Evolutionary conservation across 1,140 invertebrate species (phyloP).

Genomic region (Hermetia illucens): DNA sequence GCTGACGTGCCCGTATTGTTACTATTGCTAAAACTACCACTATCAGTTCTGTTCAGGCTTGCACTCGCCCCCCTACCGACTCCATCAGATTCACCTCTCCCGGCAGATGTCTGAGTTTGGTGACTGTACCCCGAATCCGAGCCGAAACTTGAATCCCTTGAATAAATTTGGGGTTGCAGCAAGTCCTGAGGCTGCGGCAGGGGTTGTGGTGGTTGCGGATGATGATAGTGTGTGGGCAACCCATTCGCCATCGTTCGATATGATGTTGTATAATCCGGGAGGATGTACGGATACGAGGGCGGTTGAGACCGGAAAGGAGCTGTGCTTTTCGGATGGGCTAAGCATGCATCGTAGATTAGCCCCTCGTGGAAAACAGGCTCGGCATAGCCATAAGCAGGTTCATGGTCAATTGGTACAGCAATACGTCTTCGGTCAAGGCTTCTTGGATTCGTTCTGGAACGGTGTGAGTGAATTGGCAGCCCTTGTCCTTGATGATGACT

Average conservation of each 20-base stretch:
- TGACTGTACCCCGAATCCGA: slow-evolving; percentile 57
- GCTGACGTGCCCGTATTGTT: not conserved
- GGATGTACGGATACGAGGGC: slow-evolving; percentile 13
- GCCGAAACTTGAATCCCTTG: slow-evolving; percentile 41
- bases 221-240: slow-evolving; percentile 15
- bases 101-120: slow-evolving; percentile 40
- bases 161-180: slow-evolving; percentile 28
- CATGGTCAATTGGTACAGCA: slow-evolving; percentile 11
- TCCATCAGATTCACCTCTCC: too few species aligned
- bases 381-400: slow-evolving; percentile 24
- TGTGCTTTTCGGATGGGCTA: slow-evolving; percentile 28
- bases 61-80: too few species aligned
- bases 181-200: slow-evolving; percentile 34
- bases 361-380: slow-evolving; percentile 46
- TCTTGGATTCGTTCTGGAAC: slow-evolving; percentile 34
- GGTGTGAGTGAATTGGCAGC: slow-evolving; percentile 18
- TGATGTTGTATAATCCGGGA: slow-evolving; percentile 15
- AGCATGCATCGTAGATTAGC: slow-evolving; percentile 46
- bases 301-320: slow-evolving; percentile 14
- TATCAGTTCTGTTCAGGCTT: slow-evolving; percentile 18
- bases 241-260: slow-evolving; percentile 5
- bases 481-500: slow-evolving; percentile 10
- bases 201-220: slow-evolving; percentile 33
- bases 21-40: not conserved
- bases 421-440: slow-evolving; percentile 39